Conservation (phyloP, 1,140 invertebrate genomes). For the Diachasmimorpha longicaudata region DNA sequence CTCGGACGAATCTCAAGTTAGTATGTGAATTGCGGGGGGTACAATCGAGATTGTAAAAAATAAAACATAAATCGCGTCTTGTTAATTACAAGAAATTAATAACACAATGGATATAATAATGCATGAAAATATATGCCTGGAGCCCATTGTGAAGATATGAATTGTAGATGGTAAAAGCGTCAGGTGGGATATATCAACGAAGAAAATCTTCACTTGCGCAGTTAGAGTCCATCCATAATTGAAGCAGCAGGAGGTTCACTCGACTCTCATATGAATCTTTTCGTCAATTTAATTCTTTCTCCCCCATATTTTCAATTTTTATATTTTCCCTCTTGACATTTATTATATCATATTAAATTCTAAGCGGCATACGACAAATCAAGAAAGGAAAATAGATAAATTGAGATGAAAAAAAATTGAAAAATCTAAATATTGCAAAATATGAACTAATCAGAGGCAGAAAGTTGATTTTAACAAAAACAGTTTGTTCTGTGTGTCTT, state of each 20-base stretch:
- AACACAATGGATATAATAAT: not conserved
- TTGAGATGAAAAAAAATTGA: conserved; percentile 34
- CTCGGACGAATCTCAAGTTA: conserved; percentile 6
- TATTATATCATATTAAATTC: conserved; percentile 41
- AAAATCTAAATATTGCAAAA: conserved; percentile 39
- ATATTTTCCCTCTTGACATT: conserved; percentile 19
- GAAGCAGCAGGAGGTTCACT: too few relatives aligned
- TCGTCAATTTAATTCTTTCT: not conserved
- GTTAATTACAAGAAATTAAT: conserved; percentile 27
- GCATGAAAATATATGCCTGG: not conserved
- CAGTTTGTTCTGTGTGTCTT: conserved; percentile 57
- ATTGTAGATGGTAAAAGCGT: not conserved
- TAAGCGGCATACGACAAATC: conserved; percentile 57
- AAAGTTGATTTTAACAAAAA: conserved; percentile 50
- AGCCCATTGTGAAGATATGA: not conserved
- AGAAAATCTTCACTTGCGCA: too few relatives aligned
- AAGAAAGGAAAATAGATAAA: not conserved
- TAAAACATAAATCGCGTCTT: conserved; percentile 18
- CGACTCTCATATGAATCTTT: too few relatives aligned
- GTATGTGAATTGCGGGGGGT: conserved; percentile 15
- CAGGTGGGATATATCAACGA: too few relatives aligned
- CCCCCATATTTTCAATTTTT: conserved; percentile 49
- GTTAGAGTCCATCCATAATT: too few relatives aligned
- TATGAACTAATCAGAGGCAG: conserved; percentile 40
- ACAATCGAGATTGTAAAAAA: conserved; percentile 17